These are phyloP conservation scores for Butastur rufipennis DNA, from an alignment of 2,113 vertebrate species.

Conservation along the genomic window DNA sequence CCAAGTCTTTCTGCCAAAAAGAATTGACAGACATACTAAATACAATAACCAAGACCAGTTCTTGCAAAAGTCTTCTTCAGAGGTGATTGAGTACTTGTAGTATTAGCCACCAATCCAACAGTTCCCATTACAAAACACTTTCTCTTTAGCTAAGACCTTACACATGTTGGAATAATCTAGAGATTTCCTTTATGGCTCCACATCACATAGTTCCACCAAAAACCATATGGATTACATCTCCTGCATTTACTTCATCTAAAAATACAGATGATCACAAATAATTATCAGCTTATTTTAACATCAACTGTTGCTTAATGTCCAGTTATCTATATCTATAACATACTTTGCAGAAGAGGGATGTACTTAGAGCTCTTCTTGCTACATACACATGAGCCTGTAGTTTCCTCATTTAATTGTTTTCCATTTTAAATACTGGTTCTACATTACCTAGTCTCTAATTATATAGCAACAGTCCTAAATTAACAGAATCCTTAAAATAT, in stretches of 20 bases:
- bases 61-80: neutral
- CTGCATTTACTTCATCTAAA: neutral
- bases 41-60: neutral
- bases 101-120: neutral
- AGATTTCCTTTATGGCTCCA: neutral
- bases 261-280: neutral
- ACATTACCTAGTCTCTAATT: neutral
- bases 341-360: neutral
- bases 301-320: neutral
- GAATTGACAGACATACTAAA: neutral
- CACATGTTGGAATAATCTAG: neutral
- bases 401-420: neutral
- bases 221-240: rapidly evolving
- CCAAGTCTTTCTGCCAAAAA: neutral
- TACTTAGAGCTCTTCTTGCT: neutral
- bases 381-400: neutral
- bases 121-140: neutral
- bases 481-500: neutral
- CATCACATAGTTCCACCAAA: neutral
- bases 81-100: neutral
- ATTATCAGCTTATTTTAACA: neutral
- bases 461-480: neutral
- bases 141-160: neutral
- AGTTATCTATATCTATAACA: neutral
- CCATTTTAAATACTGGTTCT: neutral